Evolutionary conservation across 2,888 invertebrate genomes (phyloP).

Genomic region (Leucophenga maculata): DNA sequence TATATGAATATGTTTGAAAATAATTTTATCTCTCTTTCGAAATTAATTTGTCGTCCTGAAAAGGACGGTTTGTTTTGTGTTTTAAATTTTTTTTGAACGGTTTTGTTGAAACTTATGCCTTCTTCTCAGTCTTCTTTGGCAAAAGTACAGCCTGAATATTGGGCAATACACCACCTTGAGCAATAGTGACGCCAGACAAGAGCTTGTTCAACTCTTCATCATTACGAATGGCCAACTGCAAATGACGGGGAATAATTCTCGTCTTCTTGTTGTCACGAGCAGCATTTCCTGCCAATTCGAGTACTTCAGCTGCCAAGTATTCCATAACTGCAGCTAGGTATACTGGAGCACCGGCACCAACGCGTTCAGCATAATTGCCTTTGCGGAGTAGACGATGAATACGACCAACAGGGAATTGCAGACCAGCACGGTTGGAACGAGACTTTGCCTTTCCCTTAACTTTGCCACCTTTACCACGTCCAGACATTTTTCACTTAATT

Average conservation of each 20-base stretch:
- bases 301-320: conserved; percentile 79
- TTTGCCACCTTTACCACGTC: conserved; percentile 42
- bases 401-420: conserved; percentile 75
- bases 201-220: conserved; percentile 88
- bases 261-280: conserved; percentile 81
- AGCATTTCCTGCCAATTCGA: conserved; percentile 79
- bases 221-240: conserved; percentile 86
- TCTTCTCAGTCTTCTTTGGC: conserved; percentile 13
- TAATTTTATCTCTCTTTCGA: conserved; percentile 12
- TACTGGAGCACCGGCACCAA: conserved; percentile 74
- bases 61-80: conserved; percentile 40
- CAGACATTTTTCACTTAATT: conserved; percentile 39
- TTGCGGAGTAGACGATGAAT: conserved; percentile 73
- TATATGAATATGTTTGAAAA: conserved; percentile 2
- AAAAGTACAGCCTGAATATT: conserved; percentile 79
- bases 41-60: conserved; percentile 29
- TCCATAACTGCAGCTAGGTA: conserved; percentile 77
- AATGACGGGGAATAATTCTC: conserved; percentile 84
- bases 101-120: conserved; percentile 37
- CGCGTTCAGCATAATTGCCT: conserved; percentile 42
- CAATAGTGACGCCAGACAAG: conserved; percentile 70
- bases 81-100: conserved; percentile 10
- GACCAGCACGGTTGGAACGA: conserved; percentile 75
- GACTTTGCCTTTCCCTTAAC: conserved; percentile 54
- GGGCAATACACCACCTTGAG: conserved; percentile 88